Evolutionary conservation across 2,113 vertebrate genomes (phyloP), one percentile per base, ranked within the genome.

Genomic region (Oncorhynchus nerka): DNA sequence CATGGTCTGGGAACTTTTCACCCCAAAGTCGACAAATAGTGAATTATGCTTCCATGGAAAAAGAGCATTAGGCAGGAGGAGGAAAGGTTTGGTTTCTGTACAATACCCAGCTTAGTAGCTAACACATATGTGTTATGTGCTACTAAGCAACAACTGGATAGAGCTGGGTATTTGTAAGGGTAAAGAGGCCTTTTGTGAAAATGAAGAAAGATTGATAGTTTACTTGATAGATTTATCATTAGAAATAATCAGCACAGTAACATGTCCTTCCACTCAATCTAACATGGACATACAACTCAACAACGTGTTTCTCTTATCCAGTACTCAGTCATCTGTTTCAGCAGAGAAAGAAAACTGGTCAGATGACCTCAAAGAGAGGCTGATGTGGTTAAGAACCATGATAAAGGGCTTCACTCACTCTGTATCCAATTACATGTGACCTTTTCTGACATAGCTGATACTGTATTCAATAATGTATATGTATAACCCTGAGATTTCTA

Each of bases 1-100:
- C 69, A 74, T 66, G 62, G 67, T 68, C 66, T 16, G 66, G 49
- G 74, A 30, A 24, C 70, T 68, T 79, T 68, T 74, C 26, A 32
- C 61, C 73, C 28, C 39, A 67, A 49, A 73, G 61, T 32, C 72
- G 74, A 76, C 49, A 65, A 72, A 71, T 69, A 73, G 13, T 51
- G 49, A 51, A 16, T 55, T 55, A 55, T 4, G 4, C 12, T 55
- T 55, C 16, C 16, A 55, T 55, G 51, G 79, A 80, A 64, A 55
- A 73, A 72, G 51, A 62, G 26, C 24, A 73, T 9, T 73, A 5
- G 51, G 51, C 51, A 55, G 59, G 59, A 61, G 20, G 19, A 61
- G n/a, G 7, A 61, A 61, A 22, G 59, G 59, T 61, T n/a, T 22
- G n/a, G 6, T 19, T 61, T 61, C 59, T 61, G 16, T 61, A 4